These are phyloP conservation scores for Procavia capensis DNA, from an alignment of 2,113 vertebrate species.

Conservation along the genomic window DNA sequence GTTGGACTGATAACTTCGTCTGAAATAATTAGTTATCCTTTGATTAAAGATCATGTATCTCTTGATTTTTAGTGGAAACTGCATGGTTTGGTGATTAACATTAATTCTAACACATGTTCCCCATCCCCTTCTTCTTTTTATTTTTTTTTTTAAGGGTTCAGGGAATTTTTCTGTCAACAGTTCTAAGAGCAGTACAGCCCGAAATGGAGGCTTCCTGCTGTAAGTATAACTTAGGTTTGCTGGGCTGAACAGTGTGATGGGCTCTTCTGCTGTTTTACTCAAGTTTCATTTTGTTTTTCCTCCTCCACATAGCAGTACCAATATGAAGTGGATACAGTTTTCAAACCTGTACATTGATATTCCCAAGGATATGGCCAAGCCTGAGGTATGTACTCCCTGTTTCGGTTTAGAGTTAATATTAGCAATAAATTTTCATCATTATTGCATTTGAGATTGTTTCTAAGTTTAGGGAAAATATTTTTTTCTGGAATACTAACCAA, in stretches of 20 bases:
- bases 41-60: background rate
- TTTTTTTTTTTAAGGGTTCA: conserved; percentile 76
- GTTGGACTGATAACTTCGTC: background rate
- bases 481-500: background rate
- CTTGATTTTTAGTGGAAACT: conserved; percentile 20
- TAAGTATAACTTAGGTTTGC: conserved; percentile 78
- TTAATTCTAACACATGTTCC: background rate
- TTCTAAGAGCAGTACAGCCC: conserved; percentile 63
- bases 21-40: background rate
- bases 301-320: conserved; percentile 58
- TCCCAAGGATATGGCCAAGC: conserved; percentile 78
- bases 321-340: conserved; percentile 74
- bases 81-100: background rate
- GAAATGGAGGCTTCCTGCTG: conserved; percentile 73
- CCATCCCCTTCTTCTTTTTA: background rate
- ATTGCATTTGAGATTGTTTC: background rate
- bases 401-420: background rate
- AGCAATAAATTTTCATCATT: background rate
- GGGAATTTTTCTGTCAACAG: conserved; percentile 71
- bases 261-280: background rate
- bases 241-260: background rate
- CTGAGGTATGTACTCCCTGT: conserved; percentile 79
- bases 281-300: background rate
- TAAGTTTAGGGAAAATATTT: background rate
- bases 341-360: conserved; percentile 69